Conservation (phyloP, 2,797 vertebrate genomes). For the Acridotheres tristis region DNA sequence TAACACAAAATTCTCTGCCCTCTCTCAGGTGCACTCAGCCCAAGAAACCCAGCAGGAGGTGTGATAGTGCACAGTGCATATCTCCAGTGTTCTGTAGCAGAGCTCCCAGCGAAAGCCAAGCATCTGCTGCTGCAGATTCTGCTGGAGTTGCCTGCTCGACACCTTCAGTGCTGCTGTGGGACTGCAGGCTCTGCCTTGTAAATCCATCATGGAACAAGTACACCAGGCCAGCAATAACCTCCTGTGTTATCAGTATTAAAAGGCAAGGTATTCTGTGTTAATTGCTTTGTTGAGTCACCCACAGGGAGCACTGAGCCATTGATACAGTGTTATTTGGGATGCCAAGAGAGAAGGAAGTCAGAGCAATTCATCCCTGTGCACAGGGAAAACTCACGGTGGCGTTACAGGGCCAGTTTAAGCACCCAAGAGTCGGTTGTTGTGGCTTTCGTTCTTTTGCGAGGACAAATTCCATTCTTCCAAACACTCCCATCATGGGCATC, state of each 20-base stretch:
- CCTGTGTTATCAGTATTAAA: fast-evolving
- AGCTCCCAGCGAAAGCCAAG: neutral
- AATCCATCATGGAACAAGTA: neutral
- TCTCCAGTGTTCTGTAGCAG: neutral
- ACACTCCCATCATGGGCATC: neutral
- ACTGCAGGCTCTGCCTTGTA: neutral
- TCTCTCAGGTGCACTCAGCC: neutral
- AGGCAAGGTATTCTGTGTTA: neutral
- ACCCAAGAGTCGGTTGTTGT: fast-evolving
- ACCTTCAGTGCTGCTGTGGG: neutral
- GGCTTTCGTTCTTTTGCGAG: neutral
- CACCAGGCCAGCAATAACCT: neutral
- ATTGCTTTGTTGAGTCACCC: neutral
- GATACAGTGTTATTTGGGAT: neutral
- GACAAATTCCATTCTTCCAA: neutral
- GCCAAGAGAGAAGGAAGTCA: neutral
- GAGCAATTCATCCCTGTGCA: neutral
- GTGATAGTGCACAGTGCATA: neutral
- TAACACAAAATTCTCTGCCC: neutral
- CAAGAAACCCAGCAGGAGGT: neutral
- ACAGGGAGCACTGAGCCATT: fast-evolving
- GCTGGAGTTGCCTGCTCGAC: neutral
- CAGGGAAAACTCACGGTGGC: fast-evolving
- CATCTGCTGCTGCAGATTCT: neutral
- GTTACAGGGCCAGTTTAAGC: neutral